Evolutionary conservation across 2,888 invertebrate genomes (phyloP), one percentile per base, ranked within the genome.

Genomic region (Vannuccia rotundouncinata): DNA sequence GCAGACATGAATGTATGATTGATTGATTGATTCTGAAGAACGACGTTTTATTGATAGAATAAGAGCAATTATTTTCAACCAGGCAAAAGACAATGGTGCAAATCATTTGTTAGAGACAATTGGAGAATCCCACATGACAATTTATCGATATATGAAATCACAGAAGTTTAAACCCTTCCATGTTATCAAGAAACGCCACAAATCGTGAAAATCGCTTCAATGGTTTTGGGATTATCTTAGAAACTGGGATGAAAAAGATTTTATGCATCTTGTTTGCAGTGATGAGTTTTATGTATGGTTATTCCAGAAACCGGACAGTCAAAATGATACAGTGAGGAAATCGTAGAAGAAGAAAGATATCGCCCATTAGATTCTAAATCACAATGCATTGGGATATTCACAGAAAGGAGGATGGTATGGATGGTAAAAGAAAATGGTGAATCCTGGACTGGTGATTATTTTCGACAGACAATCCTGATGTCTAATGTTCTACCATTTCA

Each of bases 301-400:
- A 45, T 45, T 13, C 17, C 17, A 13, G 5, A 45, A 45, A 45
- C 45, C 45, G 45, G 17, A 45, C 45, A 45, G 45, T 45, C 45
- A 45, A 45, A 45, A 45, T 45, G 45, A 45, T 17, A 17, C 10
- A 45, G 45, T 45, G 45, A 45, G 45, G 45, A 45, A 45, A 45
- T 45, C 45, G 17, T 17, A 45, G 45, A 45, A 45, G 17, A 45
- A 45, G 45, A 45, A 45, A 45, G 45, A 45, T 45, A 45, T 45
- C 45, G 45, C 45, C 45, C 17, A 45, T 45, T 13, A 45, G 17
- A 13, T 45, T 13, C 5, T 66, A 66, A 66, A 66, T 66, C 66
- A 22, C 66, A 66, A 66, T 66, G 66, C 25, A 66, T 66, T 66
- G 66, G 66, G 22, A 66, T 66, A 66, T 66, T 66, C 66, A 66